Evolutionary conservation across 2,888 invertebrate genomes (phyloP).

Genomic region (Disparrhopalites patrizii): DNA sequence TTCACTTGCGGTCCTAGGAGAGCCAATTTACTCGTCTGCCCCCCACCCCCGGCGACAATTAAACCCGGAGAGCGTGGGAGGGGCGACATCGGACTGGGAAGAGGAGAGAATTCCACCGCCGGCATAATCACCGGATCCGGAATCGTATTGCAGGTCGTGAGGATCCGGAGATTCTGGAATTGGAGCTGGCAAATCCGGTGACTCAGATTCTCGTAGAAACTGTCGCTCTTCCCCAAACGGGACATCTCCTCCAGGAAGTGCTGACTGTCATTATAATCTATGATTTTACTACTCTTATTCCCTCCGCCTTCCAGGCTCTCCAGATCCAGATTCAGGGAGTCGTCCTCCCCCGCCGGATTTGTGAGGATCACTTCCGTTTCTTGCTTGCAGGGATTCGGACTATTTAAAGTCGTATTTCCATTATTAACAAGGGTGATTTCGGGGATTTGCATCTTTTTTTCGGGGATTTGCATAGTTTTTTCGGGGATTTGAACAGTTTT

Average conservation of each 20-base stretch:
- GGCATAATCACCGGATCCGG: conserved; percentile 43
- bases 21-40: conserved; percentile 10
- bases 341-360: no score
- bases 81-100: conserved; percentile 44
- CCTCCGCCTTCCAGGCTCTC: no score
- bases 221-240: conserved; percentile 44
- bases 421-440: no score
- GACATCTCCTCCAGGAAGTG: conserved; percentile 47
- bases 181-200: conserved; percentile 47
- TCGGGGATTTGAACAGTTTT: no score
- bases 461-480: no score
- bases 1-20: background rate
- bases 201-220: conserved; percentile 46
- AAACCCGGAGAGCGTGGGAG: conserved; percentile 17
- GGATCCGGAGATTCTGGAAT: conserved; percentile 46
- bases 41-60: background rate
- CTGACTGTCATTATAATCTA: conserved; percentile 47
- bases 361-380: no score
- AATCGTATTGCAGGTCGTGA: conserved; percentile 44
- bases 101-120: conserved; percentile 36
- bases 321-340: background rate
- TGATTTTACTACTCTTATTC: conserved; percentile 25
- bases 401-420: no score
- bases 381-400: no score
- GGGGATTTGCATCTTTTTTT: no score